Evolutionary conservation across 1,140 invertebrate genomes (phyloP).

Genomic region (Drosophila ironensis): DNA sequence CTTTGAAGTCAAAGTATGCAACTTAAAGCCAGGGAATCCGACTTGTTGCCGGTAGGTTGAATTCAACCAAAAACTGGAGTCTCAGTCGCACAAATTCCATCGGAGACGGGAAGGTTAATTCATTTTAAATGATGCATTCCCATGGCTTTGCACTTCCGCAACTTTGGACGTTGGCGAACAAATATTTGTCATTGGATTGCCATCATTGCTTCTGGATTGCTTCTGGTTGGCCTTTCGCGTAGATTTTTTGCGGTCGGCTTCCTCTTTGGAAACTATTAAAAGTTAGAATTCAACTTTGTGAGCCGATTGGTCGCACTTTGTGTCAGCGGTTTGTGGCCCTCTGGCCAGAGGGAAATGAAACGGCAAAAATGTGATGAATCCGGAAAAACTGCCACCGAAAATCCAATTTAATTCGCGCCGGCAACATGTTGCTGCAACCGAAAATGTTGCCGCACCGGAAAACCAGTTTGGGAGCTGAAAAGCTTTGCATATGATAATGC

Average conservation of each 20-base stretch:
- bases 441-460: slow-evolving; percentile 32
- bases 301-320: slow-evolving; percentile 15
- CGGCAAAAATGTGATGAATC: slow-evolving; percentile 12
- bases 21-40: not conserved
- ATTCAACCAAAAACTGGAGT: not conserved
- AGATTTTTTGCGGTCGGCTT: not conserved
- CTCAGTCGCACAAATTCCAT: too few species aligned
- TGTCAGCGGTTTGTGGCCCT: slow-evolving; percentile 18
- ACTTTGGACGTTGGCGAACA: not conserved
- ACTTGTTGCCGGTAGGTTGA: not conserved
- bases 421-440: slow-evolving; percentile 22
- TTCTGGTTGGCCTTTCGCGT: not conserved
- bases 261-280: slow-evolving; percentile 18
- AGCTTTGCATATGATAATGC: slow-evolving; percentile 34
- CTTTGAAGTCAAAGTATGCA: slow-evolving; percentile 22
- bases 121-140: not conserved
- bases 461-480: slow-evolving; percentile 29
- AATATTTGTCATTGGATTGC: slow-evolving; percentile 14
- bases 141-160: not conserved
- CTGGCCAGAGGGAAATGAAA: slow-evolving; percentile 12
- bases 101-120: too few species aligned
- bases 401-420: not conserved
- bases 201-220: not conserved
- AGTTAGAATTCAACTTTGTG: slow-evolving; percentile 31
- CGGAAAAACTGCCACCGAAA: slow-evolving; percentile 2